Evolutionary conservation across 2,888 invertebrate species (phyloP), one percentile per base, ranked within the genome.

Genomic region (Agrenia bidenticulata): DNA sequence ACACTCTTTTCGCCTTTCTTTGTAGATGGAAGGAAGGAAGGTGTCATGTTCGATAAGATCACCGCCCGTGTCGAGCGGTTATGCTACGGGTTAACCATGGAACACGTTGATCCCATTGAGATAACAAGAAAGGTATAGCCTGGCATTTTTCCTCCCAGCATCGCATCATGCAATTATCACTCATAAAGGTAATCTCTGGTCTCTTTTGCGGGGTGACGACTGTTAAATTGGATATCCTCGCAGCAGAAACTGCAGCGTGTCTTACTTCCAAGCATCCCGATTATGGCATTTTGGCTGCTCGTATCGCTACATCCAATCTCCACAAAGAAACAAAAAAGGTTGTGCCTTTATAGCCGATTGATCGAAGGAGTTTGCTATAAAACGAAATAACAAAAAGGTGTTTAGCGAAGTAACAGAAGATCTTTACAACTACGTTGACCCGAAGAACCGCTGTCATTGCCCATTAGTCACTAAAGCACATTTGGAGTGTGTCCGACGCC

Each of bases 301-400:
- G 98, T 74, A 90, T 99, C 78, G 97, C 94, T 7, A 89, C 99
- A 51, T 96, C 97, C 1, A 99, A 99, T 83, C 84, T 99, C 67
- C 98, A 99, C 78, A 99, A 99, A 79, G 96, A 99, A 83, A 98
- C 98, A 0, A 94, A 90, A 78, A 95, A n/a, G n/a, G n/a, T n/a
- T n/a, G n/a, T n/a, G n/a, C 39, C 42, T 17, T 42, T 26, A 9
- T 15, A 15, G 19, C 21, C 4, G 45, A 26, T 21, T n/a, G n/a
- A n/a, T n/a, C n/a, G n/a, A n/a, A 57, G 15, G 17, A 13, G 39
- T 57, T 2, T n/a, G n/a, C n/a, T n/a, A n/a, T n/a, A n/a, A n/a
- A n/a, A n/a, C n/a, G n/a, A n/a, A n/a, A n/a, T n/a, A n/a, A n/a
- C n/a, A n/a, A n/a, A 19, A n/a, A 9, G 5, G 5, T 45, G 4